These are phyloP conservation scores for Heterodera filipjevi DNA, from an alignment of 2,888 invertebrate species.

Conservation along the genomic window DNA sequence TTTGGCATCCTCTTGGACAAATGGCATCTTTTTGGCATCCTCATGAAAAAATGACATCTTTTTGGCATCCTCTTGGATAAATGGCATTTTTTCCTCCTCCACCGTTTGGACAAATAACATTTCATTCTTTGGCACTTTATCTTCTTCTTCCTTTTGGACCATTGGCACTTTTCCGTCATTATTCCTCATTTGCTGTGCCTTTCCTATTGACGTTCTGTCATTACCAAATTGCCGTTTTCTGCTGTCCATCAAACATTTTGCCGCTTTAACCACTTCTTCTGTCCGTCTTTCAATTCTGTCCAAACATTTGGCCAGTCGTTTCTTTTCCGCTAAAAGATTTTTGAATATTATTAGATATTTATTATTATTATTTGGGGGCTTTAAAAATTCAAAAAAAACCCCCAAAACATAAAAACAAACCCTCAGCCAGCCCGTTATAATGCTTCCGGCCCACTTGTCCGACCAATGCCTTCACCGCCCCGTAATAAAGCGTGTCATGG, in stretches of 20 bases:
- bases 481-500: slow-evolving; percentile 55
- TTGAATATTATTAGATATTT: too few species aligned
- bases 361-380: too few species aligned
- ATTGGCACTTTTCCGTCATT: not conserved
- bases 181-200: not conserved
- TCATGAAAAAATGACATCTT: too few species aligned
- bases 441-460: slow-evolving; percentile 41
- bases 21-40: too few species aligned
- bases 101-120: too few species aligned
- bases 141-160: not conserved
- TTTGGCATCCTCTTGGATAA: not conserved
- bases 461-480: slow-evolving; percentile 55
- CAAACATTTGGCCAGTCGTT: slow-evolving; percentile 32
- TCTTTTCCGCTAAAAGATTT: slow-evolving; percentile 18
- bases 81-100: not conserved
- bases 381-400: too few species aligned
- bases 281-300: slow-evolving; percentile 31
- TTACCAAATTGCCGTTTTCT: not conserved
- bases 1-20: not conserved
- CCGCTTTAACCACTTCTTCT: slow-evolving; percentile 29
- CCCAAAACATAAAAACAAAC: not conserved
- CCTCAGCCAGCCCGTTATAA: not conserved
- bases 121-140: not conserved
- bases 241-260: slow-evolving; percentile 34
- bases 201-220: not conserved